Evolutionary conservation across 2,888 invertebrate species (phyloP).

Genomic region (Trissolcus japonicus): DNA sequence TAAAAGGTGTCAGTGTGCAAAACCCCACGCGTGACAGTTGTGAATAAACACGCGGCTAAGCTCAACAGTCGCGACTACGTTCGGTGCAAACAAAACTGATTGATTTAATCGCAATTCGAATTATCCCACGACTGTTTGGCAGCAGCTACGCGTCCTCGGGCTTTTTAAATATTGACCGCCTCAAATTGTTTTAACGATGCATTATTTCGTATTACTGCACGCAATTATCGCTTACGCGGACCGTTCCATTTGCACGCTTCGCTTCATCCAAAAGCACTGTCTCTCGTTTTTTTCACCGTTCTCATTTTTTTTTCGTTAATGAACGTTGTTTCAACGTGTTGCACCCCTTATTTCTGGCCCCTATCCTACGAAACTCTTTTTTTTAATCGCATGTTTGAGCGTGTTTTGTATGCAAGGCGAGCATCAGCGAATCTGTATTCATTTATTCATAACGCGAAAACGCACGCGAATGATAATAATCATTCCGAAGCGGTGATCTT

Average conservation of each 20-base stretch:
- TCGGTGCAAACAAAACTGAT: slow-evolving; percentile 53
- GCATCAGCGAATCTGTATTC: slow-evolving; percentile 21
- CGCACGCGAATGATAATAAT: slow-evolving; percentile 15
- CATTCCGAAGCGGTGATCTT: slow-evolving; percentile 18
- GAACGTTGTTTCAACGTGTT: too few relatives aligned
- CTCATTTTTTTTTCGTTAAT: too few relatives aligned
- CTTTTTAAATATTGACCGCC: slow-evolving; percentile 46
- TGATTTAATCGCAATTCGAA: slow-evolving; percentile 50
- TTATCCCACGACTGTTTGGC: slow-evolving; percentile 50
- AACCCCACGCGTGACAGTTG: slow-evolving; percentile 52
- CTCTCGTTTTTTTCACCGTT: background rate
- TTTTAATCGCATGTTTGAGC: too few relatives aligned
- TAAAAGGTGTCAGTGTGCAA: slow-evolving; percentile 51
- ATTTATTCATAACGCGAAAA: slow-evolving; percentile 29
- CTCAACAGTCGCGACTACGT: slow-evolving; percentile 27
- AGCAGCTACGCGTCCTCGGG: slow-evolving; percentile 16
- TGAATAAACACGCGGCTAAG: slow-evolving; percentile 49
- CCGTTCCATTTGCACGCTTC: background rate
- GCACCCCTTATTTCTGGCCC: background rate
- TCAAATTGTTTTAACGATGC: slow-evolving; percentile 43
- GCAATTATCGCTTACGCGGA: slow-evolving; percentile 9
- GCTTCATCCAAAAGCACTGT: background rate
- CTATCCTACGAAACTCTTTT: background rate
- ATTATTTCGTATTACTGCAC: slow-evolving; percentile 40
- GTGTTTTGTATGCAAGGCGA: slow-evolving; percentile 10